phyloP scores from a whole-genome alignment of 1,140 invertebrate genomes.

The Drosophila santomea region DNA sequence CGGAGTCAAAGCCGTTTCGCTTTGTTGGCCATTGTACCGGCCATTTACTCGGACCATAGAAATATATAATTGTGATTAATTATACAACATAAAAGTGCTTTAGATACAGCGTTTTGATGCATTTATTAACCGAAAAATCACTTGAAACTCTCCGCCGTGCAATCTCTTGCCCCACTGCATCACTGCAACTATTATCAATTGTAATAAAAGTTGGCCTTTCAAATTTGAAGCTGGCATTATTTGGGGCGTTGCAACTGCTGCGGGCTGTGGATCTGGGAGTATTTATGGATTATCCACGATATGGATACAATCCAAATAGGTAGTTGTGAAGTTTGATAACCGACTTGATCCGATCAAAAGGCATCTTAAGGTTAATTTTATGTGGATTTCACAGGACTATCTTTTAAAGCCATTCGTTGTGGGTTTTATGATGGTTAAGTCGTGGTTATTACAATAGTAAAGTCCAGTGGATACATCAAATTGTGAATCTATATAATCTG shows the following conservation, averaged over 20 bases:
- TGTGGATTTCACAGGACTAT: conserved; percentile 2
- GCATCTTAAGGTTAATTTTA: conserved; percentile 25
- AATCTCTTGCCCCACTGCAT: conserved; percentile 23
- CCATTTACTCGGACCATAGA: conserved; percentile 72
- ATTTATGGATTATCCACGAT: conserved; percentile 35
- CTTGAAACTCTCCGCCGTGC: conserved; percentile 57
- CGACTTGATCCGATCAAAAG: conserved; percentile 12
- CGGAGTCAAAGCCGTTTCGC: conserved; percentile 62
- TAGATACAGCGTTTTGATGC: conserved; percentile 80
- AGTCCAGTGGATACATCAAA: no score
- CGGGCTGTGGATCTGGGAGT: conserved; percentile 8
- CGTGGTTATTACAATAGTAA: background rate
- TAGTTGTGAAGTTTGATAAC: conserved; percentile 20
- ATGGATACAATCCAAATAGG: conserved; percentile 26
- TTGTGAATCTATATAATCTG: no score
- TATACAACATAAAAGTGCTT: conserved; percentile 81
- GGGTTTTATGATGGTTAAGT: no score
- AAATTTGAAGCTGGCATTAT: background rate
- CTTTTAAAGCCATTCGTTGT: background rate
- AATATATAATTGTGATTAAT: conserved; percentile 83
- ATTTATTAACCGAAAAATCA: conserved; percentile 83
- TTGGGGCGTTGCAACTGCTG: conserved; percentile 24
- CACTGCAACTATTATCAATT: conserved; percentile 69
- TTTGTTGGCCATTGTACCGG: conserved; percentile 77
- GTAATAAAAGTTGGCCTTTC: conserved; percentile 61